Percentiles rank a stretch among this genome's conserved stretches.
phyloP scores from a whole-genome alignment of 2,888 invertebrate species.

The Macaria notata region DNA sequence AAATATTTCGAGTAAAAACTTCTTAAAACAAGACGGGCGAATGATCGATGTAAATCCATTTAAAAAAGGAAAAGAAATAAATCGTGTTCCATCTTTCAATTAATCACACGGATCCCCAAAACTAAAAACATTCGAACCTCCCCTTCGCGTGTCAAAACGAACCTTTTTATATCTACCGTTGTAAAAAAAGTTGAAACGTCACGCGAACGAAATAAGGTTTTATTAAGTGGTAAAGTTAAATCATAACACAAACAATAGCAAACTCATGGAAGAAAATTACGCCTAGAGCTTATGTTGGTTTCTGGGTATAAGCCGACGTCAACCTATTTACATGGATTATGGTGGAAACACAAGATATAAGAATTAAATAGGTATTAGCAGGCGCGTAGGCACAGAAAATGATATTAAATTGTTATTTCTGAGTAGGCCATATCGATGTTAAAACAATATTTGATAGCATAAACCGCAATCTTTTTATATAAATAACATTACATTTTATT shows the following conservation, averaged over 20 bases:
- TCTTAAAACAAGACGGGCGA: too few relatives aligned
- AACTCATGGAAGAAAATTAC: conserved; percentile 15
- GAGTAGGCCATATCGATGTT: too few relatives aligned
- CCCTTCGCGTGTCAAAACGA: conserved; percentile 34
- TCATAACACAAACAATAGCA: conserved; percentile 30
- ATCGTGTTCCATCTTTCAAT: conserved; percentile 29
- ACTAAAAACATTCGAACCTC: conserved; percentile 28
- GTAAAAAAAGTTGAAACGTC: conserved; percentile 40
- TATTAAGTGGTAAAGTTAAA: conserved; percentile 36
- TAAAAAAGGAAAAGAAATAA: conserved; percentile 18
- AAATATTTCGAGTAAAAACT: too few relatives aligned
- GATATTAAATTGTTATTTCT: too few relatives aligned
- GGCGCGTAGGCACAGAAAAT: too few relatives aligned
- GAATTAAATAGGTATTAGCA: not conserved
- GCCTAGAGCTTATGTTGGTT: conserved; percentile 2
- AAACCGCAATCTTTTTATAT: too few relatives aligned
- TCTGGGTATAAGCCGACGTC: conserved; percentile 3
- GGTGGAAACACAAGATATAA: not conserved
- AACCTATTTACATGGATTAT: not conserved
- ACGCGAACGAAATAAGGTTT: conserved; percentile 36
- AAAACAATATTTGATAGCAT: too few relatives aligned
- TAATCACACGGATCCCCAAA: conserved; percentile 26
- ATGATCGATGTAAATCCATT: too few relatives aligned
- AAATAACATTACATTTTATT: too few relatives aligned
- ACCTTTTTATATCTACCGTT: conserved; percentile 42